Conservation (phyloP, 2,113 vertebrate genomes). For the Nibea coibor region DNA sequence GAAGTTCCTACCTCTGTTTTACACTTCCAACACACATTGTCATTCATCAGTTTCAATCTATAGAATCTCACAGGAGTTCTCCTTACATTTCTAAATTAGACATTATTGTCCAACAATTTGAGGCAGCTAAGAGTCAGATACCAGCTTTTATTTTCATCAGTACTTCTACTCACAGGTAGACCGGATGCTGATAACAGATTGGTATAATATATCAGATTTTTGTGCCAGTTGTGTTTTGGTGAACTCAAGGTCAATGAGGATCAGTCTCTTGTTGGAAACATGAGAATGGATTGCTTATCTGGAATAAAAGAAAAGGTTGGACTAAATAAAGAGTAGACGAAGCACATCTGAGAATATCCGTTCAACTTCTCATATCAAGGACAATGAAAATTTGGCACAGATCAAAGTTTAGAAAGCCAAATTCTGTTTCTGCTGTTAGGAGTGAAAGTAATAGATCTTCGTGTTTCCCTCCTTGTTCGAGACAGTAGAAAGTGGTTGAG, state of each 20-base stretch:
- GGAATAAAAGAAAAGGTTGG: not conserved
- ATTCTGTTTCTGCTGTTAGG: conserved; percentile 42
- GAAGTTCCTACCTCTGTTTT: too few species aligned
- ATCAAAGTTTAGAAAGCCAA: conserved; percentile 21
- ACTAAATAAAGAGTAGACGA: not conserved
- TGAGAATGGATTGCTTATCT: not conserved
- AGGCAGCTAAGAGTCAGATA: too few species aligned
- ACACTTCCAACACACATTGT: too few species aligned
- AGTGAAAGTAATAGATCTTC: conserved; percentile 73
- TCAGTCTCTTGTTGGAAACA: not conserved
- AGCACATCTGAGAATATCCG: not conserved
- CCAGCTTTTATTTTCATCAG: not conserved
- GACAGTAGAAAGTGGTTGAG: conserved; percentile 63
- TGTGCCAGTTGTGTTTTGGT: not conserved
- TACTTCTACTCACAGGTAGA: not conserved
- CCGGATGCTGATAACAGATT: not conserved
- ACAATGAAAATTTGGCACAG: conserved; percentile 38
- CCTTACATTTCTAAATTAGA: too few species aligned
- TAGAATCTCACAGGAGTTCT: too few species aligned
- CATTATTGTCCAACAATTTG: too few species aligned
- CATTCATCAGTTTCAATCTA: too few species aligned
- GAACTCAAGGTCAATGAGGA: not conserved
- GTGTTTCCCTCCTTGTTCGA: conserved; percentile 59
- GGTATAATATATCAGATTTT: not conserved
- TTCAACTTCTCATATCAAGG: conserved; percentile 34